A percentile compares a stretch with the other conserved stretches of the same genome.
Evolutionary conservation across 1,140 invertebrate genomes (phyloP).

Genomic region (Danaus plexippus): DNA sequence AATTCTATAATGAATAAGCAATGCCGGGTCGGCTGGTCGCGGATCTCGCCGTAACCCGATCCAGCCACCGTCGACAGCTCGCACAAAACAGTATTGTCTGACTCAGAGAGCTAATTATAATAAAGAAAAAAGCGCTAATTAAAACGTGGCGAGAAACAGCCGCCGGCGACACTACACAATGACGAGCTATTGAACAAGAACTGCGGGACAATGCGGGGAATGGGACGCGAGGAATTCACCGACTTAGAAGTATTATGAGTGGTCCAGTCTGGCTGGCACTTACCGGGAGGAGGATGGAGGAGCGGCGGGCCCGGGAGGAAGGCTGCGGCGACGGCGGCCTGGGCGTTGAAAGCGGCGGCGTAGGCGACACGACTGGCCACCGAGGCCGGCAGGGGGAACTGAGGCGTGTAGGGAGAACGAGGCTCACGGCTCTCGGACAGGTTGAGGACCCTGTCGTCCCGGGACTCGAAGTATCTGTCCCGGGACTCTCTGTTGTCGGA

Average conservation of each 20-base stretch:
- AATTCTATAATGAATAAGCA: no score
- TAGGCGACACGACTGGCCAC: slow-evolving; percentile 78
- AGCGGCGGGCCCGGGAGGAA: slow-evolving; percentile 76
- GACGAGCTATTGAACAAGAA: no score
- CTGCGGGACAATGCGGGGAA: no score
- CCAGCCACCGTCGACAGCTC: no score
- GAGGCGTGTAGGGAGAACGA: slow-evolving; percentile 58
- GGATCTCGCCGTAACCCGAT: no score
- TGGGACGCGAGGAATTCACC: no score
- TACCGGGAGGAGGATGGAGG: slow-evolving; percentile 58
- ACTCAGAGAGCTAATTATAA: no score
- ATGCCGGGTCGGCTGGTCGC: no score
- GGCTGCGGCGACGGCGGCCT: slow-evolving; percentile 88
- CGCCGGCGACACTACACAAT: slow-evolving; percentile 4
- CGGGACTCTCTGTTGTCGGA: slow-evolving; percentile 63
- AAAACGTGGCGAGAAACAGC: neutral
- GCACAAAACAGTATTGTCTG: no score
- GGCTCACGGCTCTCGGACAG: slow-evolving; percentile 55
- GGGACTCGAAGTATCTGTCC: slow-evolving; percentile 41
- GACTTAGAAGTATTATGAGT: no score
- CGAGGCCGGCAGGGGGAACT: slow-evolving; percentile 74
- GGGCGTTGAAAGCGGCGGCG: slow-evolving; percentile 90
- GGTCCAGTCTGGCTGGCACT: slow-evolving; percentile 22
- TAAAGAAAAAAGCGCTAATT: no score
- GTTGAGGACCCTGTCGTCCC: slow-evolving; percentile 43